Conservation (phyloP, 2,888 invertebrate species). For the Linnaemya tessellans region DNA sequence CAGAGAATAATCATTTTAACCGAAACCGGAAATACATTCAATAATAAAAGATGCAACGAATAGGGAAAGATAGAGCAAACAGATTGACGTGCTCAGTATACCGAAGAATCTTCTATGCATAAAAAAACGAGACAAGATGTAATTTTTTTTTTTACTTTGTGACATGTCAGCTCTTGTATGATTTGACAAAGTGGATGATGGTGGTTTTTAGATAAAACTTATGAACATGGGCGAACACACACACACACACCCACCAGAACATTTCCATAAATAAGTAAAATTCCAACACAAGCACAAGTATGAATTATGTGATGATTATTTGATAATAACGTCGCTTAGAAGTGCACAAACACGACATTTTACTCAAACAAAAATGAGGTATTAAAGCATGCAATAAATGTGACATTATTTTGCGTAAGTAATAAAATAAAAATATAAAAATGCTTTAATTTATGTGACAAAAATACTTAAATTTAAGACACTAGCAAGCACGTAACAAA, state of each 20-base stretch:
- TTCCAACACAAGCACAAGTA: not conserved
- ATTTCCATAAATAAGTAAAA: not conserved
- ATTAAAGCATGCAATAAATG: not conserved
- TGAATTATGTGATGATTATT: conserved; percentile 33
- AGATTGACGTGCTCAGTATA: not conserved
- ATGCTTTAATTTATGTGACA: not conserved
- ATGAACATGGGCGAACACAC: too few species aligned
- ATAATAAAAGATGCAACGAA: too few species aligned
- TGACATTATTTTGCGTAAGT: not conserved
- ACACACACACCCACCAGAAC: not conserved
- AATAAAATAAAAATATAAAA: not conserved
- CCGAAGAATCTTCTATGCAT: not conserved
- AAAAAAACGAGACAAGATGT: not conserved
- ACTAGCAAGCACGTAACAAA: too few species aligned
- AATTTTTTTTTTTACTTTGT: not conserved
- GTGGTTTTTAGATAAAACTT: not conserved
- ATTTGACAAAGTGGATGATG: conserved; percentile 2
- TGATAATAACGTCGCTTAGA: conserved; percentile 14
- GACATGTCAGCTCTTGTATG: not conserved
- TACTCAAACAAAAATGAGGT: not conserved
- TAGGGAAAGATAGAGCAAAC: too few species aligned
- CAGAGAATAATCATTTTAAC: too few species aligned
- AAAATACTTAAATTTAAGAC: too few species aligned
- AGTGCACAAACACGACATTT: conserved; percentile 15
- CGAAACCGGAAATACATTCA: too few species aligned